Evolutionary conservation across 2,888 invertebrate genomes (phyloP), one percentile per base, ranked within the genome.

Genomic region (Lithophane ornitopus): DNA sequence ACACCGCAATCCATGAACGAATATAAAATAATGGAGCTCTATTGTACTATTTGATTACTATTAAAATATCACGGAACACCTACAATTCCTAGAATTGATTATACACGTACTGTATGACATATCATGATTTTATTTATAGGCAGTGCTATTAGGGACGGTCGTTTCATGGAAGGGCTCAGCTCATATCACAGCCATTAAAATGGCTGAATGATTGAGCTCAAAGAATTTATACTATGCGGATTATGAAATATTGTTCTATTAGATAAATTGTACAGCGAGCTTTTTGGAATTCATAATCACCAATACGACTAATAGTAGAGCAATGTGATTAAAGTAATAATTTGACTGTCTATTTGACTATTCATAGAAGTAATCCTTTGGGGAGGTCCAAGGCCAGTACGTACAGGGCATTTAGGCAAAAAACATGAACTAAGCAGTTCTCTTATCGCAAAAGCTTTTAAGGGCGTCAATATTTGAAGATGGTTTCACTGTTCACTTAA

Each of bases 81-180:
- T 58, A 39, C 8, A 22, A 65, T 78, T 70, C 61, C 12, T 52
- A 61, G 72, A 74, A 75, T 72, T 59, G 28, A 72, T 74, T 71
- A 74, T 58, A 74, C 61, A 52, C 28, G 58, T 69, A 52, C 68
- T n/a, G 19, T 80, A 79, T 75, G 73, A 68, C 41, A 69, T 71
- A 71, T 49, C 80, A 74, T 74, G 76, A 12, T 62, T 74, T 76
- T 71, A 83, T 83, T 83, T 66, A 78, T 78, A 70, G 56, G n/a
- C 54, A 11, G 46, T 34, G 62, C 46, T 12, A 56, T 76, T 76
- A 73, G 39, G 52, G 41, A 41, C 70, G 46, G 26, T 28, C 6
- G 46, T 58, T 81, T 76, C 49, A 52, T 61, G 71, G 66, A 78
- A 78, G 26, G 61, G 7, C 34, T 59, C 12, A 28, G 28, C 52